Conservation (phyloP, 1,140 invertebrate species). For the Pygmarrhopalites habei region DNA sequence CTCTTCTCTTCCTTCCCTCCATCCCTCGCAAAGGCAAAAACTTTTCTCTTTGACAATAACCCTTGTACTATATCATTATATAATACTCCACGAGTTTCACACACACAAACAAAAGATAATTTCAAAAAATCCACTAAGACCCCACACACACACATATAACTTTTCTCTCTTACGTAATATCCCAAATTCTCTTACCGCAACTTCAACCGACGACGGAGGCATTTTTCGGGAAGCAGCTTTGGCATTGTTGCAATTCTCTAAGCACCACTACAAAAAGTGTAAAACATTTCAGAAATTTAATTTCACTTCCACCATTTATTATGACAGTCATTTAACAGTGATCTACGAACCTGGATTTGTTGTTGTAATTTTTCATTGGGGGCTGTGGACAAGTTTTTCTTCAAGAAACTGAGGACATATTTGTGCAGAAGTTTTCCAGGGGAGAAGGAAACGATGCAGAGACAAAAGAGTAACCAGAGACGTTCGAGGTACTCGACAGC, state of each 20-base stretch:
- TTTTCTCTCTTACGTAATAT: no score
- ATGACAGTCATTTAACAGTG: no score
- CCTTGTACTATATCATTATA: no score
- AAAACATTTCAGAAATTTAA: no score
- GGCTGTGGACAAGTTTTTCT: conserved; percentile 57
- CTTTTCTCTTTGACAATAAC: no score
- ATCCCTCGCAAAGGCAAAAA: no score
- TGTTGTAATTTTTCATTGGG: conserved; percentile 63
- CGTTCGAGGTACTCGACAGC: conserved; percentile 64
- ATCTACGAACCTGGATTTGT: conserved; percentile 57
- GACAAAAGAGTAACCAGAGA: conserved; percentile 75
- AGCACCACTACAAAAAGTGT: conserved; percentile 87
- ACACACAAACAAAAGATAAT: no score
- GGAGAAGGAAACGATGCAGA: conserved; percentile 84
- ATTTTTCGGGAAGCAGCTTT: conserved; percentile 71
- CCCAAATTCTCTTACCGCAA: conserved; percentile 80
- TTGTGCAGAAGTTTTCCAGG: conserved; percentile 78
- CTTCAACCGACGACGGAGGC: conserved; percentile 85
- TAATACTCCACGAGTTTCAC: no score
- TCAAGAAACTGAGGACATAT: conserved; percentile 71
- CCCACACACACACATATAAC: no score
- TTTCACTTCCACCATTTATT: no score
- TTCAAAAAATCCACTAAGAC: no score
- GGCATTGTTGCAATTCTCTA: conserved; percentile 83
- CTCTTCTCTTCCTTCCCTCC: no score